Evolutionary conservation across 2,888 invertebrate genomes (phyloP).

Genomic region (Laothoe populi): DNA sequence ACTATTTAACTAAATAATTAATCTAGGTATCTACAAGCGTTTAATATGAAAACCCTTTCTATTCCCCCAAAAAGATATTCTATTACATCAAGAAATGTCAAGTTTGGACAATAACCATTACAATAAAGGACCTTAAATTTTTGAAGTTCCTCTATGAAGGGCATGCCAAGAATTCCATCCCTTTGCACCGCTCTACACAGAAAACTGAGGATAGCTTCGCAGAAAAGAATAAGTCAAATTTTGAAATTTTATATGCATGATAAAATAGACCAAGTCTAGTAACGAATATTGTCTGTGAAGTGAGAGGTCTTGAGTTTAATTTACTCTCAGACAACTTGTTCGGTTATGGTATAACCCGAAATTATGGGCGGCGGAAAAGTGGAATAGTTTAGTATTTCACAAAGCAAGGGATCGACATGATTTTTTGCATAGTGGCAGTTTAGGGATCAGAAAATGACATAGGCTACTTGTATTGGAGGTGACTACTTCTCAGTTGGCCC

Average conservation of each 20-base stretch:
- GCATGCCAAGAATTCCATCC: conserved; percentile 4
- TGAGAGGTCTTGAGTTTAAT: no score
- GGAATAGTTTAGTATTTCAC: no score
- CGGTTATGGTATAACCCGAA: no score
- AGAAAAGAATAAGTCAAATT: not conserved
- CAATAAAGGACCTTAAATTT: conserved; percentile 21
- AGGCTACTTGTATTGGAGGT: no score
- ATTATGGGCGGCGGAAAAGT: no score
- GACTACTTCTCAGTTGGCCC: no score
- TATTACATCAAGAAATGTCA: not conserved
- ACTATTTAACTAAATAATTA: not conserved
- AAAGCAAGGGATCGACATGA: no score
- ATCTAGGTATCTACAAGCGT: not conserved
- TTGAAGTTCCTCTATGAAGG: conserved; percentile 16
- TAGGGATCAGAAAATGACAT: no score
- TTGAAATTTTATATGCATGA: not conserved
- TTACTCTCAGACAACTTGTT: no score
- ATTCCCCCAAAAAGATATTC: not conserved
- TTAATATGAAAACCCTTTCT: not conserved
- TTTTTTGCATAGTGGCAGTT: no score
- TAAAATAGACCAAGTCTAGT: not conserved
- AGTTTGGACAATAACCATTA: conserved; percentile 16
- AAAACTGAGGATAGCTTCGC: not conserved
- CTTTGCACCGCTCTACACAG: not conserved
- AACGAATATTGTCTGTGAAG: no score